Conservation (phyloP, 2,888 invertebrate genomes). For the Mantis religiosa region DNA sequence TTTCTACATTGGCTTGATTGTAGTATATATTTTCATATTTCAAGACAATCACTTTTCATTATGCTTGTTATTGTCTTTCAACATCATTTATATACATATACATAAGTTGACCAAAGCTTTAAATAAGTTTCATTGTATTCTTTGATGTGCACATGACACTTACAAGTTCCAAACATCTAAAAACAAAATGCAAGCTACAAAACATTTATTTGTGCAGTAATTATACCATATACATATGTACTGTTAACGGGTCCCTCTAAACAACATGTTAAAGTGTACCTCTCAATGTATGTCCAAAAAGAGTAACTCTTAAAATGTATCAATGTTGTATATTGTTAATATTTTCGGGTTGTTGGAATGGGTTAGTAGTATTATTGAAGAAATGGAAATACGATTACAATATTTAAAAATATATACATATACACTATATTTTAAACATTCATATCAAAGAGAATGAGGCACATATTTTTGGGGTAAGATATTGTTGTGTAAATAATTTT, state of each 20-base stretch:
- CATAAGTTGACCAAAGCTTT: neutral
- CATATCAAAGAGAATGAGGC: neutral
- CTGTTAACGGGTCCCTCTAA: neutral
- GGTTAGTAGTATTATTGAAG: neutral
- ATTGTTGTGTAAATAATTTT: neutral
- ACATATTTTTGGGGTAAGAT: constrained; percentile 6
- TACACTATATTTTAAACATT: neutral
- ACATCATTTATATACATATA: neutral
- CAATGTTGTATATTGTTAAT: neutral
- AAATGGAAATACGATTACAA: neutral
- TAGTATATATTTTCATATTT: neutral
- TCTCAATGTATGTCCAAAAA: neutral
- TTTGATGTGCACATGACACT: neutral
- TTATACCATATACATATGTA: neutral
- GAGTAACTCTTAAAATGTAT: neutral
- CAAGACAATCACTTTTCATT: neutral
- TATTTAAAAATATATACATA: neutral
- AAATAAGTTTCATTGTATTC: neutral
- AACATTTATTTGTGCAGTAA: neutral
- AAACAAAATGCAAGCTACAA: neutral
- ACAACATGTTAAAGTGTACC: neutral
- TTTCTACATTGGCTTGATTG: neutral
- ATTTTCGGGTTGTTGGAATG: neutral
- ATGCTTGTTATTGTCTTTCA: neutral
- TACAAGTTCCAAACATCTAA: neutral